Conservation (phyloP, 2,888 invertebrate species). For the Tipula confusa region DNA sequence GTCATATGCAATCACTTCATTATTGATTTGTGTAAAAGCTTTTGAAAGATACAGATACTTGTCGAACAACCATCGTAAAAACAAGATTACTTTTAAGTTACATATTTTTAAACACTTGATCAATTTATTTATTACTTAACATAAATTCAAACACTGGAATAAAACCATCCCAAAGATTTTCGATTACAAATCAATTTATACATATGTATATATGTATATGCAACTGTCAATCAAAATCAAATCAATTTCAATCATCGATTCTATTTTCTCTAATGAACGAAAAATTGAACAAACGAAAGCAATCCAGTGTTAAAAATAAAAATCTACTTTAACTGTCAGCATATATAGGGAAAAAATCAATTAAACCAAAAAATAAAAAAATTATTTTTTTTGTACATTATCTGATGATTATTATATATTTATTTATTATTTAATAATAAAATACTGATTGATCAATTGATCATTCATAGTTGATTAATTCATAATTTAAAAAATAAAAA, state of each 20-base stretch:
- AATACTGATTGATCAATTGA: neutral
- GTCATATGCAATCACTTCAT: no score
- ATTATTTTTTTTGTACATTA: neutral
- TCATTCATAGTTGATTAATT: conserved; percentile 20
- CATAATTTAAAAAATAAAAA: neutral
- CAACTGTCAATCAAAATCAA: conserved; percentile 9
- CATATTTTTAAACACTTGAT: no score
- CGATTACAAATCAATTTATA: neutral
- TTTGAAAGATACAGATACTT: no score
- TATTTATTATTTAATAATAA: conserved; percentile 12
- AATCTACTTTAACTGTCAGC: conserved; percentile 20
- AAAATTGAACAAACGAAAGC: neutral
- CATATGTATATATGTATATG: no score
- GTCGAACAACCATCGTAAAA: no score
- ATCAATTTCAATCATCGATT: neutral
- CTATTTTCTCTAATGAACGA: neutral
- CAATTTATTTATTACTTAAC: no score
- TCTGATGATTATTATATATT: conserved; percentile 20
- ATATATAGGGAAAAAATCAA: neutral
- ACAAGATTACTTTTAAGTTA: no score
- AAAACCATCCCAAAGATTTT: neutral
- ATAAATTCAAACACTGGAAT: neutral
- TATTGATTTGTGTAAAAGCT: no score
- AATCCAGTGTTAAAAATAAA: neutral
- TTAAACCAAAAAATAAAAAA: neutral